Base-by-base conservation (phyloP, 2,888 invertebrate species). In the Catocala sponsa region DNA sequence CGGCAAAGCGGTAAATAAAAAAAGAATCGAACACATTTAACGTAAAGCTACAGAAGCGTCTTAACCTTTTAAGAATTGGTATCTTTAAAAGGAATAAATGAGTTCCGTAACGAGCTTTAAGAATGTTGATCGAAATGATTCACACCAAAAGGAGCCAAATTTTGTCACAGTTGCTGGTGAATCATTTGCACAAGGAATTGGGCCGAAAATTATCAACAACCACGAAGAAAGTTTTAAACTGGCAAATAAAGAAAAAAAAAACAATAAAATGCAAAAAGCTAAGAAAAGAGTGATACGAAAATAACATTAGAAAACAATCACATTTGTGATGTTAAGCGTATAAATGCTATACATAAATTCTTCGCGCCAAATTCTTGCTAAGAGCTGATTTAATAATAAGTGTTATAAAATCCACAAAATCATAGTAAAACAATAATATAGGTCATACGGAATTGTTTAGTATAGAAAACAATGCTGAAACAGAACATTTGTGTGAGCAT, bases 141-240 rank as follows among this genome's bases (percentile, higher is more conserved):
- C 74, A 74, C 32, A 10, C 35, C 10, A 56, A 63, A 65, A 55
- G 15, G 6, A 33, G 48, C 15, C 58, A 52, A 42, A 48, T 46
- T 56, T 64, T 66, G 57, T 55, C 53, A 56, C 65, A 68, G 56
- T 59, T 66, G 5, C 11, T 43, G 32, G 62, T 79, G 78, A 78
- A 65, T 77, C 79, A 79, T 52, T 58, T 35, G 5, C 41, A 63
- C 44, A 55, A 46, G 5, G 49, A 72, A 64, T 49, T 57, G 46
- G 52, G 32, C 41, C 59, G 57, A 51, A 55, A 60, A 32, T 46
- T 57, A 44, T 38, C 57, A 53, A 41, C 49, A 57, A 66, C 25
- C 55, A 54, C 42, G 35, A 68, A 59, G 70, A 70, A 65, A 74
- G 64, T 63, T 63, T 62, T 64, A 51, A 35, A 62, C 48, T 35